These are phyloP conservation scores for Drosophila planitibia DNA, from an alignment of 2,888 invertebrate genomes.

Conservation along the genomic window DNA sequence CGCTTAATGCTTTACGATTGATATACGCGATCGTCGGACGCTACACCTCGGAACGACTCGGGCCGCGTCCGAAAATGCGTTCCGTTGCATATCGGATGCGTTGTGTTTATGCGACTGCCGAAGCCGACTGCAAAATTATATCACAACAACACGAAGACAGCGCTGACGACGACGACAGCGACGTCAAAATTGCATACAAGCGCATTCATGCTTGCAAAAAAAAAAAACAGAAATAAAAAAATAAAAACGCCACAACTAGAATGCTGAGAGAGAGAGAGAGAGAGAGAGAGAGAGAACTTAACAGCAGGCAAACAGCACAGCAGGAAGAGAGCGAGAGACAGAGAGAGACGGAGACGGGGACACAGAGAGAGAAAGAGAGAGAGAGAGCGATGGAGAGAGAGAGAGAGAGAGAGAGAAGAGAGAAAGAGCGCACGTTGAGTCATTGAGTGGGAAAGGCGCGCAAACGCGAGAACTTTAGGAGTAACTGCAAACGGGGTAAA, in stretches of 20 bases:
- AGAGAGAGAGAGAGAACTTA: constrained; percentile 24
- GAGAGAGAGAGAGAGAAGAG: constrained; percentile 24
- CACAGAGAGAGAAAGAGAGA: constrained; percentile 14
- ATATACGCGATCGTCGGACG: constrained; percentile 86
- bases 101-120: constrained; percentile 86
- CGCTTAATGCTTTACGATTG: constrained; percentile 84
- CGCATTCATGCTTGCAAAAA: constrained; percentile 71
- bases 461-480: constrained; percentile 79
- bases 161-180: constrained; percentile 61
- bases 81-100: constrained; percentile 86
- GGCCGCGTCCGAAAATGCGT: constrained; percentile 86
- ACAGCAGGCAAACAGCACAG: neutral
- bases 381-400: constrained; percentile 26
- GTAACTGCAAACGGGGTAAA: constrained; percentile 66
- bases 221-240: constrained; percentile 17
- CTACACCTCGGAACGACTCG: constrained; percentile 86
- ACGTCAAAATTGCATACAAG: constrained; percentile 72
- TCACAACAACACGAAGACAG: constrained; percentile 83
- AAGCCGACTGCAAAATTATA: constrained; percentile 84
- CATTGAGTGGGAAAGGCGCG: constrained; percentile 62
- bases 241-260: constrained; percentile 51
- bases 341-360: constrained; percentile 20
- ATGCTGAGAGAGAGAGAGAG: constrained; percentile 54
- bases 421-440: constrained; percentile 58
- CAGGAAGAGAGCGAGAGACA: constrained; percentile 28